A percentile compares a stretch with the other conserved stretches of the same genome.
Evolutionary conservation across 2,888 invertebrate species (phyloP).

Genomic region (Eueremaeus valkanovi): DNA sequence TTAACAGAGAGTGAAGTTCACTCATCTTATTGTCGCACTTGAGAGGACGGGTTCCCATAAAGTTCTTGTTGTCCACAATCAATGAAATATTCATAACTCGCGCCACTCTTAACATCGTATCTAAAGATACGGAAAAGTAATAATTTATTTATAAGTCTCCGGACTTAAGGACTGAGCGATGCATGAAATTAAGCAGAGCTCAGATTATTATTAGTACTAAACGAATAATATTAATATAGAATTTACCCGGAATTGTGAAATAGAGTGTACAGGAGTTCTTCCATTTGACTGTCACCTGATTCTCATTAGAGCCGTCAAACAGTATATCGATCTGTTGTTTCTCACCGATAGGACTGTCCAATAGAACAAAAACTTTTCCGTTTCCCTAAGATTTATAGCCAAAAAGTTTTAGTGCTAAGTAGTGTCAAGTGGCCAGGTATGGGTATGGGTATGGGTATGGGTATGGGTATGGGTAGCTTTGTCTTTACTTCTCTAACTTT

Average conservation of each 20-base stretch:
- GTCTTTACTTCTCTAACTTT: constrained; percentile 48
- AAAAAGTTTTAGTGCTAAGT: background rate
- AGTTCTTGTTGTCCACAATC: background rate
- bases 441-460: too few species aligned
- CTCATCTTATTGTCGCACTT: constrained; percentile 80
- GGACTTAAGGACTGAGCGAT: background rate
- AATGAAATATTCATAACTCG: constrained; percentile 26
- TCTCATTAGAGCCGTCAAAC: constrained; percentile 75
- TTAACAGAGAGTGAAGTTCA: constrained; percentile 73
- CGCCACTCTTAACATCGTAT: constrained; percentile 5
- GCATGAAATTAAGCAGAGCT: background rate
- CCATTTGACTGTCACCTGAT: constrained; percentile 68
- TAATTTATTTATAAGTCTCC: background rate
- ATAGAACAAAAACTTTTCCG: constrained; percentile 71
- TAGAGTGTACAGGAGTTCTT: constrained; percentile 79
- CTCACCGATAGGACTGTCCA: constrained; percentile 70
- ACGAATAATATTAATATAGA: background rate
- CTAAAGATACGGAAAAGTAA: background rate
- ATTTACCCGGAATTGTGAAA: constrained; percentile 69
- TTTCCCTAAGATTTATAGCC: constrained; percentile 62
- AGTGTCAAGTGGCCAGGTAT: too few species aligned
- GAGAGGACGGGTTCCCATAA: constrained; percentile 71
- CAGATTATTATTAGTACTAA: too few species aligned
- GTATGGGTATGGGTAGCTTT: too few species aligned
- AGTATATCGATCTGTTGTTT: constrained; percentile 73